Conservation (phyloP, 2,888 invertebrate species). For the Morpho achilles region DNA sequence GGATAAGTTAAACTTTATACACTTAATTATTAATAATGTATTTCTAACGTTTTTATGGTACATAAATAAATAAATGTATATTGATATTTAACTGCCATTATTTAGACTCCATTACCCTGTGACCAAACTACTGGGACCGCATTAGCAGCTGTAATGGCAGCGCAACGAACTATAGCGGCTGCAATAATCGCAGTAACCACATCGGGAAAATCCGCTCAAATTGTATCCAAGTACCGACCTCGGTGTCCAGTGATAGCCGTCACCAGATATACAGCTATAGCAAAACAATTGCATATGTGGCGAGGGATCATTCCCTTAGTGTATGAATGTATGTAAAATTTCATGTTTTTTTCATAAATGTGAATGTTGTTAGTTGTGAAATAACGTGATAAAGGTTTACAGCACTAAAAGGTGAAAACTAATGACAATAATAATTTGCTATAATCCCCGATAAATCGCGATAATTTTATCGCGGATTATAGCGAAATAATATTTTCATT, state of each 20-base stretch:
- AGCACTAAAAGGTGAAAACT: too few relatives aligned
- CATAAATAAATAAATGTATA: background rate
- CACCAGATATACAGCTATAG: conserved; percentile 79
- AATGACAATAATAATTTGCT: too few relatives aligned
- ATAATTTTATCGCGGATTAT: too few relatives aligned
- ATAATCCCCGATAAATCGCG: too few relatives aligned
- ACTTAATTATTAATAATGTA: too few relatives aligned
- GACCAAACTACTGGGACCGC: conserved; percentile 85
- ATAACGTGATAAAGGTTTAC: too few relatives aligned
- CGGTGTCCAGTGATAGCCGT: conserved; percentile 85
- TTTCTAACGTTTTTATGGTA: too few relatives aligned
- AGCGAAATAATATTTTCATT: too few relatives aligned
- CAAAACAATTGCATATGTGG: conserved; percentile 83
- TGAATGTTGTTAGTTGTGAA: too few relatives aligned
- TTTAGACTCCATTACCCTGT: conserved; percentile 69
- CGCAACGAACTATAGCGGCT: conserved; percentile 83
- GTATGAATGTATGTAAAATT: conserved; percentile 74
- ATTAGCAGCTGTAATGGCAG: conserved; percentile 86
- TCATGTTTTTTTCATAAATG: too few relatives aligned
- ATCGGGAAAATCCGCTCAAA: conserved; percentile 80
- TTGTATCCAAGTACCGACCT: conserved; percentile 83
- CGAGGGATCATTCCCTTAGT: conserved; percentile 82
- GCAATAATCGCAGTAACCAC: conserved; percentile 85
- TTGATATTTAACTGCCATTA: conserved; percentile 3
- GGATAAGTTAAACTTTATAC: too few relatives aligned